These are phyloP conservation scores for Sylvicapra grimmia DNA, from an alignment of 2,113 vertebrate species.

Conservation along the genomic window DNA sequence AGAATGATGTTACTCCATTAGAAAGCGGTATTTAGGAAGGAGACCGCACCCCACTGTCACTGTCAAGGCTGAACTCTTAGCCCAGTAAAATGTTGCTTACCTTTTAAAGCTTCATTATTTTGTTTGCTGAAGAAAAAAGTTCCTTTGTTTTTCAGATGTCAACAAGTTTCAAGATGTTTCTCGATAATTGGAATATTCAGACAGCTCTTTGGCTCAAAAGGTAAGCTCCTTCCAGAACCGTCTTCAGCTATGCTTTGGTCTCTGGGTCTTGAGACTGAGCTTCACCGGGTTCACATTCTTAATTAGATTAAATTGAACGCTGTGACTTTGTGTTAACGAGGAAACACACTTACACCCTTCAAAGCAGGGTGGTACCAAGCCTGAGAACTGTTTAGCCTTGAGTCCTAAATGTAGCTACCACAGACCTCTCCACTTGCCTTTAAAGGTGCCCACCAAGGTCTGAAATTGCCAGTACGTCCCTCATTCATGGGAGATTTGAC, in stretches of 20 bases:
- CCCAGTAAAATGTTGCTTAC: neutral
- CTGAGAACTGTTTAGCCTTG: neutral
- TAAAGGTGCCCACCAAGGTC: neutral
- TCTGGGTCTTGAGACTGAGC: neutral
- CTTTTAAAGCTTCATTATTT: neutral
- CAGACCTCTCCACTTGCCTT: neutral
- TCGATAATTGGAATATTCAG: conserved; percentile 99
- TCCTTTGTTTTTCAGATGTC: conserved; percentile 85
- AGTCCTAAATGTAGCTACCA: neutral
- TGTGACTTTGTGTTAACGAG: neutral
- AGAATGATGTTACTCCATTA: neutral
- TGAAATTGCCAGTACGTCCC: neutral
- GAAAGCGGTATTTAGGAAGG: neutral
- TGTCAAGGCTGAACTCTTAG: neutral
- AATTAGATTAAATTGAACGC: neutral
- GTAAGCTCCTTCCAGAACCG: conserved; percentile 73
- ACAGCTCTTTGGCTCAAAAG: conserved; percentile 99
- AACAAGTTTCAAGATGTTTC: conserved; percentile 98
- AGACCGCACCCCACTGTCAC: accelerated
- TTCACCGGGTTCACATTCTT: neutral
- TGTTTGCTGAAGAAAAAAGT: neutral
- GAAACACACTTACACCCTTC: neutral
- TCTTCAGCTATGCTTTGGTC: neutral
- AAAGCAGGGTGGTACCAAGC: neutral
- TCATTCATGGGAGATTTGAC: neutral